Evolutionary conservation across 1,140 invertebrate species (phyloP).

Genomic region (Agraylea sexmaculata): DNA sequence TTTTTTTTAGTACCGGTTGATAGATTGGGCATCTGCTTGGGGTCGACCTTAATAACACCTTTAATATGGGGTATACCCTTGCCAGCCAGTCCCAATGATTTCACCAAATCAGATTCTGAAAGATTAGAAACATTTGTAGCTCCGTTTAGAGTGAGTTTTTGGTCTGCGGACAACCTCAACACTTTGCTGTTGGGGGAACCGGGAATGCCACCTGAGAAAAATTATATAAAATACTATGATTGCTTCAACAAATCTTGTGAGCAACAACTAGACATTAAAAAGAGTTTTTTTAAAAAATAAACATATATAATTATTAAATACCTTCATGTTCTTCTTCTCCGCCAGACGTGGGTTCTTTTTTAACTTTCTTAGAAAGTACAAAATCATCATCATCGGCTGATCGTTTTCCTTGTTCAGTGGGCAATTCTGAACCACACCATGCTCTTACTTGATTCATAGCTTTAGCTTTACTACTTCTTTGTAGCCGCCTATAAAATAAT

Average conservation of each 20-base stretch:
- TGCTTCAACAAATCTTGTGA: background rate
- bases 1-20: conserved; percentile 34
- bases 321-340: conserved; percentile 10
- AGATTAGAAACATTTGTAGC: background rate
- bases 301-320: background rate
- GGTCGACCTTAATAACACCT: conserved; percentile 60
- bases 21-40: conserved; percentile 58
- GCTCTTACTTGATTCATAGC: conserved; percentile 74
- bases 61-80: conserved; percentile 53
- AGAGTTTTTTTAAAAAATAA: background rate
- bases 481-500: conserved; percentile 43
- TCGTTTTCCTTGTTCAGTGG: conserved; percentile 1
- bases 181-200: conserved; percentile 17
- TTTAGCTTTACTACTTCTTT: conserved; percentile 65
- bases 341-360: conserved; percentile 14
- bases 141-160: conserved; percentile 15
- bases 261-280: background rate
- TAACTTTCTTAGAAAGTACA: conserved; percentile 12
- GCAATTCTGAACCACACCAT: conserved; percentile 56
- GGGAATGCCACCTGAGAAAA: conserved; percentile 9
- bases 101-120: conserved; percentile 35
- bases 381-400: conserved; percentile 9
- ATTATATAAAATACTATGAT: conserved; percentile 1
- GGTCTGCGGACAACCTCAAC: conserved; percentile 13
- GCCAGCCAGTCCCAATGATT: conserved; percentile 33